Evolutionary conservation across 2,888 invertebrate genomes (phyloP), one percentile per base, ranked within the genome.

Genomic region (Ennomos erosarius): DNA sequence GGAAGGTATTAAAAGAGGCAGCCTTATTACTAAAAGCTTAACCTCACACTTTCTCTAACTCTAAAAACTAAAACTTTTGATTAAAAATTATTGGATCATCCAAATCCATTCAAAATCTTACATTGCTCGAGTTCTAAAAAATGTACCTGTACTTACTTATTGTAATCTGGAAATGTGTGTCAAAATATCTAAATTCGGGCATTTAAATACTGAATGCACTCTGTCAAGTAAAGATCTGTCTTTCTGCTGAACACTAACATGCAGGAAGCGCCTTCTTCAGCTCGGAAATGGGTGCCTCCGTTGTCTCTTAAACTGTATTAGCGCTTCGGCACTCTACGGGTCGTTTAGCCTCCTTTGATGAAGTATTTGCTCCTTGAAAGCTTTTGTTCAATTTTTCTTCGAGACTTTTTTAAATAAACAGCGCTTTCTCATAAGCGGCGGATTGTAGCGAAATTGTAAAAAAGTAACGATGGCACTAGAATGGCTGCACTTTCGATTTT

Each of bases 321-420:
- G 81, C 78, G 78, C 81, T 79, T 76, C 79, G 73, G 74, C 79
- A 75, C 81, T 75, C 79, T 76, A 72, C 81, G 82, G 81, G 76
- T 88, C 82, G 84, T 83, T 85, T 84, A 80, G 79, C 75, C 73
- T 73, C 81, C 75, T 87, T 87, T 89, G 87, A 89, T 85, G 87
- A 88, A 85, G 79, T 83, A 88, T 88, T 87, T 86, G 78, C 84
- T 85, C 75, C 82, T 82, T 87, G 85, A 87, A 84, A 88, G 87
- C 87, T 87, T 85, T 83, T 84, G 82, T 86, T 78, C 76, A 81
- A 85, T 77, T 82, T 86, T 84, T 84, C 80, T 79, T 67, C 50
- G 63, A 76, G 73, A 78, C 73, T 70, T 76, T 82, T 83, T 82
- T 81, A 82, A 84, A 83, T 84, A 84, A 81, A 85, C 77, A 78